Evolutionary conservation across 2,888 invertebrate species (phyloP).

Genomic region (Acanthosepion pharaonis): DNA sequence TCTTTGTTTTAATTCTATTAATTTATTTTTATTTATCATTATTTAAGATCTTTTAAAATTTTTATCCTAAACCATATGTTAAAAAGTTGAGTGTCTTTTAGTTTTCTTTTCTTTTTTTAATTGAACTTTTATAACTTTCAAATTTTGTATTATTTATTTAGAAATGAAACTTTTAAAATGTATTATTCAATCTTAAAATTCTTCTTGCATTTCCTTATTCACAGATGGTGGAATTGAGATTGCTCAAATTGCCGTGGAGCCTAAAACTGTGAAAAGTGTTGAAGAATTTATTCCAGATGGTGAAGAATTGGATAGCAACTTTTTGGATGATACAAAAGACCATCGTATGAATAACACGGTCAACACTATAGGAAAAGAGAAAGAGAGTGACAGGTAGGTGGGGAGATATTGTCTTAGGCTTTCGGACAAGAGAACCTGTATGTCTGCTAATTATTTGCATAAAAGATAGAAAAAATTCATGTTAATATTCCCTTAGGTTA

Average conservation of each 20-base stretch:
- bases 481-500: no score
- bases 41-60: no score
- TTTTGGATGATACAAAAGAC: constrained; percentile 66
- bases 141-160: neutral
- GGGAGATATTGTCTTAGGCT: neutral
- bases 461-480: no score
- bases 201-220: neutral
- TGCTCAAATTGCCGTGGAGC: constrained; percentile 47
- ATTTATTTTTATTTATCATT: no score
- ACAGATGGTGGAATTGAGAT: constrained; percentile 15
- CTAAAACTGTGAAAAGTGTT: constrained; percentile 76
- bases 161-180: neutral
- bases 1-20: no score
- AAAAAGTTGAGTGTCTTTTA: no score
- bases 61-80: no score
- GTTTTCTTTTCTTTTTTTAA: neutral
- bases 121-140: neutral
- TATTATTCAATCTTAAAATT: neutral
- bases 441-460: no score
- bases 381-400: constrained; percentile 57
- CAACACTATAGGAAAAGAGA: neutral
- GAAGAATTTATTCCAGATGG: constrained; percentile 84
- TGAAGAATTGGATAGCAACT: constrained; percentile 76
- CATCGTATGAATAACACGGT: neutral
- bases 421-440: no score